phyloP scores from a whole-genome alignment of 2,113 vertebrate species.

The Onychostruthus taczanowskii region DNA sequence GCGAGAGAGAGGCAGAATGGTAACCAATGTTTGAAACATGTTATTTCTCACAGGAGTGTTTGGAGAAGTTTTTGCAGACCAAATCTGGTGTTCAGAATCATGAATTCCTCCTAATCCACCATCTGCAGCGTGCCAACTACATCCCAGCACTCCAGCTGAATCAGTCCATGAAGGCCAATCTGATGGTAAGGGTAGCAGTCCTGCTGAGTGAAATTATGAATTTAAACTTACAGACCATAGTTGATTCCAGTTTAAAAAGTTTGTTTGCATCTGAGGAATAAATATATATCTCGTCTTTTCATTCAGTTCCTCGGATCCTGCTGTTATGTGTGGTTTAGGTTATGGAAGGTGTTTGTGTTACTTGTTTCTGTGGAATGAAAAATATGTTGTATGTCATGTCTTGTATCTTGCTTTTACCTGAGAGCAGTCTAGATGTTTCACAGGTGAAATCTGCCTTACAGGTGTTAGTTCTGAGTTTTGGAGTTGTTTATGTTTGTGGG shows the following conservation, averaged over 20 bases:
- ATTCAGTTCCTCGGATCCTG: background rate
- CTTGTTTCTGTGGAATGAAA: background rate
- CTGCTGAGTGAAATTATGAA: background rate
- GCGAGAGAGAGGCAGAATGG: background rate
- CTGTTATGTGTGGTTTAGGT: accelerated
- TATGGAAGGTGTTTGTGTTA: background rate
- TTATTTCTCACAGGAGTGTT: background rate
- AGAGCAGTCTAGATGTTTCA: background rate
- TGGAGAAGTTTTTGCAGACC: background rate
- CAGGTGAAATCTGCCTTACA: background rate
- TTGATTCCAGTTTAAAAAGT: background rate
- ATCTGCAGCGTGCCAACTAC: constrained; percentile 71
- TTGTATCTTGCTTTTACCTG: background rate
- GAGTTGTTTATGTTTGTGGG: too few relatives aligned
- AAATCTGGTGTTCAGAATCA: background rate
- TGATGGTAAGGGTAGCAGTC: constrained; percentile 68
- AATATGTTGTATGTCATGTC: background rate
- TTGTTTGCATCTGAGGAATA: background rate
- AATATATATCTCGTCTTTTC: background rate
- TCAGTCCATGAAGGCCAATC: constrained; percentile 77
- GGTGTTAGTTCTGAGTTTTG: background rate
- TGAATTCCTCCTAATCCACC: background rate
- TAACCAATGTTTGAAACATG: background rate
- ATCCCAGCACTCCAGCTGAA: constrained; percentile 89
- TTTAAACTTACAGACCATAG: background rate